Evolutionary conservation across 30 jellyfish, hydroid and myxozoan genomes (phyloP).

Genomic region (Hydractinia echinata): DNA sequence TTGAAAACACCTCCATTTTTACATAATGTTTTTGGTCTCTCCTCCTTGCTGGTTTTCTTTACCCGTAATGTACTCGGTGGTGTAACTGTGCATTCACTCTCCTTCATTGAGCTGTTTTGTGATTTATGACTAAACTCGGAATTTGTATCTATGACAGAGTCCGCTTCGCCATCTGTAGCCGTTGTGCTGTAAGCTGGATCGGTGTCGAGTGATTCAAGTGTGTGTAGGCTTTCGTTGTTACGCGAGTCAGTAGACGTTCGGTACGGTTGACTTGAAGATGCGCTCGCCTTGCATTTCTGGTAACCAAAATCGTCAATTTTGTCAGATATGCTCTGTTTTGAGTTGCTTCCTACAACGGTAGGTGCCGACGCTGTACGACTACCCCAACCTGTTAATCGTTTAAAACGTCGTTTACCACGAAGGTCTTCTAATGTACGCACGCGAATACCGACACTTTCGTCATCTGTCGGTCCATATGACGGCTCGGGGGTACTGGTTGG

Average conservation of each 20-base stretch:
- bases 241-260: neutral
- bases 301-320: conserved; percentile 4
- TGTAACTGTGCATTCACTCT: conserved; percentile 17
- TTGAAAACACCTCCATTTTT: neutral
- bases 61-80: neutral
- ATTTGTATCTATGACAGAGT: conserved; percentile 28
- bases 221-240: neutral
- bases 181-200: conserved; percentile 40
- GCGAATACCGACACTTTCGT: conserved; percentile 42
- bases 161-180: conserved; percentile 50
- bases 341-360: conserved; percentile 70
- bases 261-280: neutral
- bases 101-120: conserved; percentile 33
- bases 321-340: conserved; percentile 57
- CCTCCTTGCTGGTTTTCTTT: neutral
- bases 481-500: conserved; percentile 99
- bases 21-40: neutral
- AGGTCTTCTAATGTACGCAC: conserved; percentile 80
- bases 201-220: neutral
- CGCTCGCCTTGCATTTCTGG: neutral
- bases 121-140: conserved; percentile 40
- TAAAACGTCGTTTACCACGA: conserved; percentile 69
- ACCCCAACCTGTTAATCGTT: conserved; percentile 88
- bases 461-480: conserved; percentile 89
- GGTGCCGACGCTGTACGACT: conserved; percentile 99